phyloP scores from a whole-genome alignment of 2,888 invertebrate genomes.

The Apantesis nais region DNA sequence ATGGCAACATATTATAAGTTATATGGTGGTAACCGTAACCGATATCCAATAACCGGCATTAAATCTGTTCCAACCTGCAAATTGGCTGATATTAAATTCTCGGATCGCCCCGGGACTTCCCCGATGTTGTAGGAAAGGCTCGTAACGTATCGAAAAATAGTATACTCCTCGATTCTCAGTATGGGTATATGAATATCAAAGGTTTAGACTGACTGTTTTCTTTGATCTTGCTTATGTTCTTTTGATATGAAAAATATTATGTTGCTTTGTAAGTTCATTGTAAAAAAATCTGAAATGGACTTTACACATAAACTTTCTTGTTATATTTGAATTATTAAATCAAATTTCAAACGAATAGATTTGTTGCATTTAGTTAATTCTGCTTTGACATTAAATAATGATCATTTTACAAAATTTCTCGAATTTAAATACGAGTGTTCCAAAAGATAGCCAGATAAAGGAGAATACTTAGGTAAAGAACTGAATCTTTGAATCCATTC shows the following conservation, averaged over 20 bases:
- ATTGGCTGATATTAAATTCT: conserved; percentile 50
- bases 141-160: conserved; percentile 40
- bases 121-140: conserved; percentile 43
- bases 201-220: conserved; percentile 24
- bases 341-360: too few relatives aligned
- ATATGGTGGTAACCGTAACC: conserved; percentile 56
- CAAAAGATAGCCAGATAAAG: too few relatives aligned
- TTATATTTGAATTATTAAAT: too few relatives aligned
- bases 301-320: background rate
- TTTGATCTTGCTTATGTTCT: conserved; percentile 15
- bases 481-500: too few relatives aligned
- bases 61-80: conserved; percentile 51
- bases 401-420: too few relatives aligned
- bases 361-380: too few relatives aligned
- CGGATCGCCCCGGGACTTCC: conserved; percentile 51
- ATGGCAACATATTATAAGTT: conserved; percentile 44
- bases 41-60: conserved; percentile 66
- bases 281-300: background rate
- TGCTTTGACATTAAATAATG: too few relatives aligned
- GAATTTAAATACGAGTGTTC: too few relatives aligned
- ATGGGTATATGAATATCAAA: conserved; percentile 42
- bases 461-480: too few relatives aligned
- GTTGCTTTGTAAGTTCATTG: background rate
- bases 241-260: conserved; percentile 14
- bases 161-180: conserved; percentile 26